Base-by-base conservation (phyloP, 2,888 invertebrate genomes). In the Cylloceria caligata region DNA sequence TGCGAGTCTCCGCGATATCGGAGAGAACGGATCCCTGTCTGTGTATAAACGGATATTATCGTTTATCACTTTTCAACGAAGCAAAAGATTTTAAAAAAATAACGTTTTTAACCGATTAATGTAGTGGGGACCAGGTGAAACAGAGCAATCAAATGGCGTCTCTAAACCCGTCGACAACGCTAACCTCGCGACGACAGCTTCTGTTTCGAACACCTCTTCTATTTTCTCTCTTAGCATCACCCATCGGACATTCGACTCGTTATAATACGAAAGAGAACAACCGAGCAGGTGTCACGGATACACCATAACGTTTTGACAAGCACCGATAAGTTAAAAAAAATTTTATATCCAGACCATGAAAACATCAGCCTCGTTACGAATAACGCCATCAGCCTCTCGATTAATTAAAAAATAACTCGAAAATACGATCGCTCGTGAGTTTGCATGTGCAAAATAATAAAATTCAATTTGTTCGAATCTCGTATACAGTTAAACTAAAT, bases 401-500 rank as follows among this genome's bases (percentile, higher is more conserved):
- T 36, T 74, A 79, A 74, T 52, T 36, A 75, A 78, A 57, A 69
- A 74, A 30, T 60, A 79, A 75, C 42, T 57, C 60, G n/a, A 55
- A 79, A 72, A 62, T 55, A 68, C 75, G 67, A 72, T 67, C 64
- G 36, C 57, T 27, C 49, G 64, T n/a, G n/a, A n/a, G n/a, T 65
- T 78, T 55, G 82, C 74, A 72, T 68, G 75, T 68, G 39, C 65
- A 55, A 82, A 72, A 83, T 79, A 67, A 82, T 82, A 79, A 83
- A 79, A 83, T 83, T 83, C 82, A 79, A 79, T 83, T 60, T 34
- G 19, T 60, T 49, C 52, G 49, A 47, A n/a, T 16, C 16, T 62
- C 55, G 55, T 52, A 79, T 67, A 75, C 72, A 79, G 72, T 72
- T n/a, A 34, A n/a, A 74, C 19, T 9, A 16, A 34, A 60, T 60